phyloP scores from a whole-genome alignment of 2,888 invertebrate species.

The Molorchus minor region DNA sequence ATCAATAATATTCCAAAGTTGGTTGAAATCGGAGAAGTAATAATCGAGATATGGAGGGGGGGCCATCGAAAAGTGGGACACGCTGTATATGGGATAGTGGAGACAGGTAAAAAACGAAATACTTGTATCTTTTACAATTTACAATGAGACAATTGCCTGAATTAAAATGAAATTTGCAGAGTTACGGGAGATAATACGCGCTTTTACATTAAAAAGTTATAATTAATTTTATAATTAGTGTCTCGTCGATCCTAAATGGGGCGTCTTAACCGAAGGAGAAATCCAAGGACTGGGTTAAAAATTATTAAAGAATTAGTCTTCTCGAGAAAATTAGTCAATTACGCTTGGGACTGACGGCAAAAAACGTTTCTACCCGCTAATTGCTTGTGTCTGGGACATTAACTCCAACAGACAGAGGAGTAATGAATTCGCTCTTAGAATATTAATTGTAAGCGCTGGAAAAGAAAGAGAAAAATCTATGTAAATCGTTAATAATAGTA shows the following conservation, averaged over 20 bases:
- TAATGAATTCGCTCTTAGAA: conserved; percentile 25
- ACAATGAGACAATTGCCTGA: too few relatives aligned
- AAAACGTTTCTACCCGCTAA: conserved; percentile 22
- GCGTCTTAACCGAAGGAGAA: neutral
- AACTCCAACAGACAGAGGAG: conserved; percentile 25
- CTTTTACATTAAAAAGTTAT: conserved; percentile 9
- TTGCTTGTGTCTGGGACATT: conserved; percentile 27
- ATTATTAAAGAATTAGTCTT: conserved; percentile 8
- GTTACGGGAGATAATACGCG: too few relatives aligned
- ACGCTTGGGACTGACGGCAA: conserved; percentile 9
- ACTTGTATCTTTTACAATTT: too few relatives aligned
- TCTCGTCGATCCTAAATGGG: conserved; percentile 3
- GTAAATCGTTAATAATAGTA: neutral
- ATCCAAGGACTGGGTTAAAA: neutral
- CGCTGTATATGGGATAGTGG: too few relatives aligned
- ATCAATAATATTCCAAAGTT: too few relatives aligned
- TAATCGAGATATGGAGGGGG: too few relatives aligned
- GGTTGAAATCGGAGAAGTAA: too few relatives aligned
- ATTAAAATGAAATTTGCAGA: too few relatives aligned
- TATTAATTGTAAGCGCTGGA: conserved; percentile 22
- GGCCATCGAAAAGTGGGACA: too few relatives aligned
- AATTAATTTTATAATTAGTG: conserved; percentile 16
- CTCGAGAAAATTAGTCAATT: conserved; percentile 9
- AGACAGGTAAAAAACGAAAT: too few relatives aligned
- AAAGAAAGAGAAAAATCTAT: conserved; percentile 1